These are phyloP conservation scores for Rhopalosiphum maidis DNA, from an alignment of 1,140 invertebrate genomes.

Conservation along the genomic window DNA sequence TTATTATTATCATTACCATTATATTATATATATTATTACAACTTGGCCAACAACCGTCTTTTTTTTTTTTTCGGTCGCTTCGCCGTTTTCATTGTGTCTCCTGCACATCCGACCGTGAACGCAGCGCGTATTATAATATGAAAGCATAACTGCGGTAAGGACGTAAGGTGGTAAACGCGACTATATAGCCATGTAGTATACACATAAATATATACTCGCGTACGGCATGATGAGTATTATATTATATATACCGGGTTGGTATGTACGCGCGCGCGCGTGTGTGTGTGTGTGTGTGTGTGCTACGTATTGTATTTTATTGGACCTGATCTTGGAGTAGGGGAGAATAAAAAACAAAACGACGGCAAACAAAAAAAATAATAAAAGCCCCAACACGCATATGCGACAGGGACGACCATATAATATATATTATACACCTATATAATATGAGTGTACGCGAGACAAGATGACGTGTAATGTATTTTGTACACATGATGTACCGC, in stretches of 20 bases:
- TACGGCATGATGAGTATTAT: neutral
- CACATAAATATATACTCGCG: too few species aligned
- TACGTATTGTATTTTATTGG: neutral
- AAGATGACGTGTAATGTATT: constrained; percentile 9
- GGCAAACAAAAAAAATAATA: neutral
- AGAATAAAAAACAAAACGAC: neutral
- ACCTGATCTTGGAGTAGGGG: neutral
- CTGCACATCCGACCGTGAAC: constrained; percentile 29
- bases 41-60: neutral
- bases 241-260: too few species aligned
- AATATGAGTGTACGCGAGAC: neutral
- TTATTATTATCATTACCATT: neutral
- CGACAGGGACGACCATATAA: neutral
- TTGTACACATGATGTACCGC: neutral
- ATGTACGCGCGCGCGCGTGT: neutral
- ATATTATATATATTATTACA: neutral
- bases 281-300: neutral
- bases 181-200: too few species aligned
- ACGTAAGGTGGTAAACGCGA: neutral
- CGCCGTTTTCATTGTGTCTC: constrained; percentile 26
- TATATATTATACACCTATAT: neutral
- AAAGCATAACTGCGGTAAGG: neutral
- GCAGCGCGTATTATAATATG: neutral
- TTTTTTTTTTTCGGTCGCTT: constrained; percentile 30
- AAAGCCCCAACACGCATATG: neutral